A percentile compares a stretch with the other conserved stretches of the same genome.
Evolutionary conservation across 2,113 vertebrate species (phyloP).

Genomic region (Arvicanthis niloticus): DNA sequence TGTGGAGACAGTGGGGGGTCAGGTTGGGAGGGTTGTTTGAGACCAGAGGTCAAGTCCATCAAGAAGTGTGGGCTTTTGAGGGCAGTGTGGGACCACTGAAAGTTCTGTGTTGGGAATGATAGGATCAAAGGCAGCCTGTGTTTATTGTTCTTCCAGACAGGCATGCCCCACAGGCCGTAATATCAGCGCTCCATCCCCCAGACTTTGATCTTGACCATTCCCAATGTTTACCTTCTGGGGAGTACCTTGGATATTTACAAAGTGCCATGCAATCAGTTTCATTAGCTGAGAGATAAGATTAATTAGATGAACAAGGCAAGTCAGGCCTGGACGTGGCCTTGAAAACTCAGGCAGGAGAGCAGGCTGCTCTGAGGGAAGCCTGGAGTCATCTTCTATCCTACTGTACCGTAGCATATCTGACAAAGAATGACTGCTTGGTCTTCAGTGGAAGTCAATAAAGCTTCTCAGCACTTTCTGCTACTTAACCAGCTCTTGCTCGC

Average conservation of each 20-base stretch:
- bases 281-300: slow-evolving; percentile 78
- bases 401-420: neutral
- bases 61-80: neutral
- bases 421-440: neutral
- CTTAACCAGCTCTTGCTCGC: neutral
- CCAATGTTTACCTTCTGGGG: slow-evolving; percentile 60
- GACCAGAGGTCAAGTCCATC: neutral
- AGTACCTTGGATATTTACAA: slow-evolving; percentile 73
- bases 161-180: slow-evolving; percentile 34
- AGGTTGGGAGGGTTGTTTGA: neutral
- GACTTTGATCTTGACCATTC: slow-evolving; percentile 76
- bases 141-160: slow-evolving; percentile 69
- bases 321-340: neutral
- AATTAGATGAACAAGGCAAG: slow-evolving; percentile 56
- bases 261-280: slow-evolving; percentile 71
- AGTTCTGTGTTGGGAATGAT: neutral
- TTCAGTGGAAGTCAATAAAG: slow-evolving; percentile 16
- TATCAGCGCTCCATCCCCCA: neutral
- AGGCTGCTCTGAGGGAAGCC: neutral
- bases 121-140: slow-evolving; percentile 58
- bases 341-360: slow-evolving; percentile 18
- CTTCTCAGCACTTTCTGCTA: neutral
- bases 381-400: neutral
- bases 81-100: neutral
- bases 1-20: neutral